Conservation (phyloP, 2,888 invertebrate species). For the Alitta virens region DNA sequence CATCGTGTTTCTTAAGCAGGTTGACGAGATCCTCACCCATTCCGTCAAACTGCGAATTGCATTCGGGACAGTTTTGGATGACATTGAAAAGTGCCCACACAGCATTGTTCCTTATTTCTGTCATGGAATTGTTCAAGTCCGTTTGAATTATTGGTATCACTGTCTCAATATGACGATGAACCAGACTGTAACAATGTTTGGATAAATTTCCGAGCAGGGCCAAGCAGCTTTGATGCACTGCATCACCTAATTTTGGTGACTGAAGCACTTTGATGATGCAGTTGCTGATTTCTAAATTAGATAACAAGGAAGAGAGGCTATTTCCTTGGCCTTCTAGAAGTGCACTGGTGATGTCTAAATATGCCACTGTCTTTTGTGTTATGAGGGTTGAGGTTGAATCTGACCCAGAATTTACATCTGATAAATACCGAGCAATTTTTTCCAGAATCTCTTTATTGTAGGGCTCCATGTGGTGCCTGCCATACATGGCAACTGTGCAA, state of each 20-base stretch:
- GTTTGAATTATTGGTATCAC: neutral
- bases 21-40: conserved; percentile 13
- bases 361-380: conserved; percentile 5
- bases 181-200: neutral
- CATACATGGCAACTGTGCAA: conserved; percentile 21
- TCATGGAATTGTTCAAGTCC: conserved; percentile 1
- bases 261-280: conserved; percentile 15
- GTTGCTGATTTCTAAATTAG: conserved; percentile 11
- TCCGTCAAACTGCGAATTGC: conserved; percentile 9
- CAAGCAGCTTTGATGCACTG: conserved; percentile 22
- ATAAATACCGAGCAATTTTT: conserved; percentile 15
- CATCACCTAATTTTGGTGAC: conserved; percentile 9
- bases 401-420: neutral
- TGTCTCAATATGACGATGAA: conserved; percentile 1
- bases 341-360: conserved; percentile 24
- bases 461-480: conserved; percentile 7
- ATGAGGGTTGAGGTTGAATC: neutral
- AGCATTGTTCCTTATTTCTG: conserved; percentile 16
- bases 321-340: conserved; percentile 27
- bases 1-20: conserved; percentile 8
- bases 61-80: neutral
- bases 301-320: neutral
- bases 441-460: conserved; percentile 21
- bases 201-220: conserved; percentile 27
- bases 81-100: conserved; percentile 23